Conservation (phyloP, 2,888 invertebrate genomes). For the Drosophila infuscata region DNA sequence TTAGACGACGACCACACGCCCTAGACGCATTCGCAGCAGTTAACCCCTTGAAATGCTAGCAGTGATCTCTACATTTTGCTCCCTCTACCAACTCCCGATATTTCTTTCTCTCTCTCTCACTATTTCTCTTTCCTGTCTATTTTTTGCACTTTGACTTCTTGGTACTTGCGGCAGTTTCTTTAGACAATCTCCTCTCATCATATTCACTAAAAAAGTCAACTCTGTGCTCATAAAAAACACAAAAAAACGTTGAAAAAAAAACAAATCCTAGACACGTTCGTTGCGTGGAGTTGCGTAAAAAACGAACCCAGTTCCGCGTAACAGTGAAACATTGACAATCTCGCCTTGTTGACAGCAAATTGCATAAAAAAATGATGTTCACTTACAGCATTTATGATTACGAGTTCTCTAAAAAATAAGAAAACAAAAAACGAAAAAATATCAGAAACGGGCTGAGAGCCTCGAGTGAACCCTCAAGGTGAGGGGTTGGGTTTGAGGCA, state of each 20-base stretch:
- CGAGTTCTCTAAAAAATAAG: constrained; percentile 67
- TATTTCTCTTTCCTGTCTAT: background rate
- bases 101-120: background rate
- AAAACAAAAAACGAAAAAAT: constrained; percentile 22
- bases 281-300: constrained; percentile 76
- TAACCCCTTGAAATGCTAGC: constrained; percentile 64
- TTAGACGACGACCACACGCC: constrained; percentile 53
- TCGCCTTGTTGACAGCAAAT: constrained; percentile 60
- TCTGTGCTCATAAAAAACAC: constrained; percentile 48
- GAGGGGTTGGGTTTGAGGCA: constrained; percentile 59
- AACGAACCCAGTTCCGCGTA: constrained; percentile 63
- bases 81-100: background rate
- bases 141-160: constrained; percentile 25
- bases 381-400: constrained; percentile 56
- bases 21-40: constrained; percentile 26
- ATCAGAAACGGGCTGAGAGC: constrained; percentile 12
- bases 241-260: constrained; percentile 16
- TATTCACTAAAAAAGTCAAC: constrained; percentile 74
- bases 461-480: constrained; percentile 54
- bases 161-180: constrained; percentile 34
- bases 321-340: constrained; percentile 14
- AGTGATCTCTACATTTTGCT: constrained; percentile 8
- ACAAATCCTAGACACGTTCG: constrained; percentile 11
- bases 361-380: constrained; percentile 78
- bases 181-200: constrained; percentile 32